Base-by-base conservation (phyloP, 2,888 invertebrate genomes). In the Leptothorax acervorum region DNA sequence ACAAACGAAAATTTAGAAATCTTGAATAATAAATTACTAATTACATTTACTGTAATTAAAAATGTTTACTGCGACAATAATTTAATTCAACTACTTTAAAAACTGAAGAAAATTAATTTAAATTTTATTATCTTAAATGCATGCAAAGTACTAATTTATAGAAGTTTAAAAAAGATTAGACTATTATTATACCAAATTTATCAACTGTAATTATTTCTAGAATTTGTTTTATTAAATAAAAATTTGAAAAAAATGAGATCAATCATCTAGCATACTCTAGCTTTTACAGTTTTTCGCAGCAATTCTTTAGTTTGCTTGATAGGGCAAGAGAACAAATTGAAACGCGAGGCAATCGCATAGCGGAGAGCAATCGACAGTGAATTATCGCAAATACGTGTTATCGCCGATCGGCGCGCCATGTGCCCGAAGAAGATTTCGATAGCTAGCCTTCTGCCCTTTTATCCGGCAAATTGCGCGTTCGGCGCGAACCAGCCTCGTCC, bases 331-430 rank as follows among this genome's bases (percentile, higher is more conserved):
- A 76, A 76, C 51, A 57, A 74, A 63, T 51, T 31, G 74, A 45
- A 78, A 55, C 53, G 55, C n/a, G 18, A 76, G 18, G 48, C 74
- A 42, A 84, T 71, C 71, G 76, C 53, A 23, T 53, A 66, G 76
- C 62, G 68, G 31, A 31, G 66, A 31, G 48, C 73, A 57, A 84
- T 78, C 65, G 70, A 23, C 31, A 78, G 66, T 73, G 65, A 78
- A 85, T 85, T 84, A 85, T 84, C 53, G 73, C 84, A 79, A 79
- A 84, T 79, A 66, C 23, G 76, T 84, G 66, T 79, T 79, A 85
- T 79, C 45, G 66, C 3, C n/a, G 84, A 85, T 84, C 76, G 51
- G 11, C 73, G 18, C 66, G 55, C 48, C 66, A 71, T 84, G 45
- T 65, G 45, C 78, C 18, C 42, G 42, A 51, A 68, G 71, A 79